These are phyloP conservation scores for Clusia tigrina DNA, from an alignment of 2,888 invertebrate species.

Conservation along the genomic window DNA sequence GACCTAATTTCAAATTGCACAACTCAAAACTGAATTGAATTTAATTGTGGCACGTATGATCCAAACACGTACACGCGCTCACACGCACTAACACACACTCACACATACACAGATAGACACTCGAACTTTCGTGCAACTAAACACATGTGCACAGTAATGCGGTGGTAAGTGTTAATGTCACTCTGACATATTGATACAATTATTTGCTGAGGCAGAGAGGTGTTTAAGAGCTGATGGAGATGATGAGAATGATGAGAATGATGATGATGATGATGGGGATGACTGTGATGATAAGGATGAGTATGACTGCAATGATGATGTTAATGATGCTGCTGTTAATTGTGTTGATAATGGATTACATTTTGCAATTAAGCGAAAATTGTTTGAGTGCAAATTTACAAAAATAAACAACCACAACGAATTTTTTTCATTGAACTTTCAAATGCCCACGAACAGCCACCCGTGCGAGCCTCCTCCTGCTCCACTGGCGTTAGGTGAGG, in stretches of 20 bases:
- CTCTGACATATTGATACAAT: background rate
- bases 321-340: no score
- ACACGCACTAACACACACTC: background rate
- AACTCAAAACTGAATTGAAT: background rate
- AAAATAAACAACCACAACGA: no score
- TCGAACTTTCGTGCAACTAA: background rate
- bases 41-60: no score
- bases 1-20: constrained; percentile 6
- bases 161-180: background rate
- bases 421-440: no score
- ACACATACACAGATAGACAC: background rate
- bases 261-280: no score
- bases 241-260: no score
- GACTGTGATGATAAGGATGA: no score
- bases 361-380: constrained; percentile 17
- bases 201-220: background rate
- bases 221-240: background rate
- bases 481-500: no score
- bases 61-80: background rate
- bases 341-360: constrained; percentile 15
- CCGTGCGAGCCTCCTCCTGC: no score
- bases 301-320: no score
- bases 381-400: no score
- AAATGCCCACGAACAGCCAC: no score
- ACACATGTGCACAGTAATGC: background rate